These are phyloP conservation scores for Hypolimnas misippus DNA, from an alignment of 2,888 invertebrate species.

Conservation along the genomic window DNA sequence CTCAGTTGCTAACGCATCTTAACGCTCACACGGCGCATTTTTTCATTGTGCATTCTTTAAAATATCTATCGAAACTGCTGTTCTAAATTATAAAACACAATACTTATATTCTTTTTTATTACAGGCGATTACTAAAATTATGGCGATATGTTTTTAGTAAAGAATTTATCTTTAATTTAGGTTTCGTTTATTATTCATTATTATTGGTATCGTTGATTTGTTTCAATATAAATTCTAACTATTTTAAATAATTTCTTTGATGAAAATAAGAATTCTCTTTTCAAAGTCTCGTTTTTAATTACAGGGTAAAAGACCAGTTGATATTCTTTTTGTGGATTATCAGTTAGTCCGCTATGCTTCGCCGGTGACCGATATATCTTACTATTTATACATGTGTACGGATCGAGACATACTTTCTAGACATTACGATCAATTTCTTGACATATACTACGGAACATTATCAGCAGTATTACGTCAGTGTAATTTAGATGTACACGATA, in stretches of 20 bases:
- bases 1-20: no score
- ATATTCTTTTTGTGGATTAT: constrained; percentile 63
- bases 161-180: no score
- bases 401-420: constrained; percentile 57
- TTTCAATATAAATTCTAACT: no score
- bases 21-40: no score
- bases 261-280: not conserved
- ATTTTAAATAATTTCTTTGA: not conserved
- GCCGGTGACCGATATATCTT: constrained; percentile 66
- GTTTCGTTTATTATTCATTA: no score
- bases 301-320: constrained; percentile 62
- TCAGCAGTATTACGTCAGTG: constrained; percentile 64
- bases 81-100: no score
- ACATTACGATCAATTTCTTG: constrained; percentile 58
- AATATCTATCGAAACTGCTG: no score
- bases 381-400: constrained; percentile 67
- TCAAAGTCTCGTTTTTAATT: constrained; percentile 43
- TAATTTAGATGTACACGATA: constrained; percentile 55
- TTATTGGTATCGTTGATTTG: no score
- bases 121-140: no score
- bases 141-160: no score
- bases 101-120: no score
- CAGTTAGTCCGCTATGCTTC: constrained; percentile 64
- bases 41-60: no score
- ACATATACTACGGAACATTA: constrained; percentile 65